phyloP scores from a whole-genome alignment of 2,113 vertebrate genomes.

The Xenopus laevis region DNA sequence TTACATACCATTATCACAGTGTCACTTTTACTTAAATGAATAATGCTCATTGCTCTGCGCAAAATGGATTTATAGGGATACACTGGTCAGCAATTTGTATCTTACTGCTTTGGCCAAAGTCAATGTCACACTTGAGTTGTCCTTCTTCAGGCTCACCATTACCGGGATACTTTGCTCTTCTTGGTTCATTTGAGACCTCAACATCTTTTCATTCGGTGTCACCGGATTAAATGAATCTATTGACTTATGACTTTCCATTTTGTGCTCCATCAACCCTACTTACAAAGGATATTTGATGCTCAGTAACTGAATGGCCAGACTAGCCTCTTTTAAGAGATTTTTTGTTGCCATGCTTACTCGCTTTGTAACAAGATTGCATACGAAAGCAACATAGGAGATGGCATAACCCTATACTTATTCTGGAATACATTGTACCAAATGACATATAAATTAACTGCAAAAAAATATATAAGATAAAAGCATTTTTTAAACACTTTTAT shows the following conservation, averaged over 20 bases:
- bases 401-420: too few species aligned
- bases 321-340: slow-evolving; percentile 21
- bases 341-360: slow-evolving; percentile 3
- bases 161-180: slow-evolving; percentile 58
- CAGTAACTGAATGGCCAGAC: slow-evolving; percentile 56
- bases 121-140: slow-evolving; percentile 65
- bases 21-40: slow-evolving; percentile 9
- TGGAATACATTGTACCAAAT: too few species aligned
- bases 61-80: slow-evolving; percentile 49
- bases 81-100: slow-evolving; percentile 47
- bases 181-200: slow-evolving; percentile 66
- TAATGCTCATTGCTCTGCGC: slow-evolving; percentile 35
- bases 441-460: too few species aligned
- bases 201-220: slow-evolving; percentile 63
- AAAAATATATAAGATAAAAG: too few species aligned
- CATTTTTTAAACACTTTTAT: too few species aligned
- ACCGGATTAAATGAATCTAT: slow-evolving; percentile 57
- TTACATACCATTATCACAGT: too few species aligned
- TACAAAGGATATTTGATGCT: slow-evolving; percentile 61
- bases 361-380: background rate
- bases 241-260: slow-evolving; percentile 65
- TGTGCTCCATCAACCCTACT: slow-evolving; percentile 56
- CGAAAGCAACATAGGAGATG: too few species aligned
- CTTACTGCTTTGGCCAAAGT: slow-evolving; percentile 42
- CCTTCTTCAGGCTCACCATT: slow-evolving; percentile 59